A percentile compares a stretch with the other conserved stretches of the same genome.
These are phyloP conservation scores for Crotalus tigris DNA, from an alignment of 2,113 vertebrate species.

Conservation along the genomic window DNA sequence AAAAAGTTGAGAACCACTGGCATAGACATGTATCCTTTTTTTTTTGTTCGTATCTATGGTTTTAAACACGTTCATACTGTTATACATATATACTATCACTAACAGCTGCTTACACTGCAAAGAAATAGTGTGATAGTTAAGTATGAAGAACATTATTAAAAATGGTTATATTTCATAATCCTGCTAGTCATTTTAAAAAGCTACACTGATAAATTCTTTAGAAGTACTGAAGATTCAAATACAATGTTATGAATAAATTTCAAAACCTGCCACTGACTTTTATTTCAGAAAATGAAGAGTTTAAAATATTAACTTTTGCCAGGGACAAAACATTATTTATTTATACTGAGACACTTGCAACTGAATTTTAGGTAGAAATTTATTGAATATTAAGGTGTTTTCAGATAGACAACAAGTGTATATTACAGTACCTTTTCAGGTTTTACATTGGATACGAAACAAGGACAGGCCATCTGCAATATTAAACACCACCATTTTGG, in stretches of 20 bases:
- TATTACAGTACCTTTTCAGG: constrained; percentile 32
- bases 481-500: constrained; percentile 29
- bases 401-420: neutral
- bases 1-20: too few species aligned
- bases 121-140: neutral
- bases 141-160: neutral
- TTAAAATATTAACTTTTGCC: neutral
- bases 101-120: neutral
- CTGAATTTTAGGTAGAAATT: neutral
- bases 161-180: neutral
- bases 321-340: neutral
- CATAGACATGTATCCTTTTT: neutral
- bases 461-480: constrained; percentile 30
- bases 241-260: neutral
- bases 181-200: neutral
- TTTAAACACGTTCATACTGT: neutral
- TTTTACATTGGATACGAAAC: constrained; percentile 33
- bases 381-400: neutral
- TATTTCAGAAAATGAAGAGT: neutral
- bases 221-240: neutral
- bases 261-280: neutral
- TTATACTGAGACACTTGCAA: neutral
- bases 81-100: neutral
- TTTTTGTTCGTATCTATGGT: neutral
- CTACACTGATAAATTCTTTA: neutral